Conservation (phyloP, 1,140 invertebrate genomes). For the Paralvinella palmiformis region DNA sequence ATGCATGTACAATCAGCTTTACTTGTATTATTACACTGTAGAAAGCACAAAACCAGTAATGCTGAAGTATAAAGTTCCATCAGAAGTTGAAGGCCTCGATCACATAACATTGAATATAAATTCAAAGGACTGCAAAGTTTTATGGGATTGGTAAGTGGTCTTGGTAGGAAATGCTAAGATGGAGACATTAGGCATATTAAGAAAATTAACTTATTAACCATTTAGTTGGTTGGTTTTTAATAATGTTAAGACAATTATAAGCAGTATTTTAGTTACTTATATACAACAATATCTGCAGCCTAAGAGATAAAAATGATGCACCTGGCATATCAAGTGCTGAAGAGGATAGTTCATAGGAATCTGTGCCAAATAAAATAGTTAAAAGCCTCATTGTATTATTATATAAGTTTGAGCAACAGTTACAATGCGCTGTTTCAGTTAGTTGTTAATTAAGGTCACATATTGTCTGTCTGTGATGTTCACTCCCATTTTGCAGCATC, state of each 20-base stretch:
- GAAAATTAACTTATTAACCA: no score
- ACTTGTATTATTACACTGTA: no score
- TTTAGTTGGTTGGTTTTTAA: no score
- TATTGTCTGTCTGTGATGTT: background rate
- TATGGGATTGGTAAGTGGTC: constrained; percentile 26
- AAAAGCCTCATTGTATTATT: background rate
- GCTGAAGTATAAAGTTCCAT: constrained; percentile 25
- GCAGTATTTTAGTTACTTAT: no score
- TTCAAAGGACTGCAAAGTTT: constrained; percentile 23
- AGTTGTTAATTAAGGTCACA: no score
- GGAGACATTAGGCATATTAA: no score
- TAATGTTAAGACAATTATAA: no score
- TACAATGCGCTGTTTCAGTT: background rate
- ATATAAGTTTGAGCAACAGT: background rate
- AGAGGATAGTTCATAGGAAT: background rate
- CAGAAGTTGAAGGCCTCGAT: constrained; percentile 24
- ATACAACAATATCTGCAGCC: no score
- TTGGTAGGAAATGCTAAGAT: background rate
- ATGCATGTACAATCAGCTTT: no score
- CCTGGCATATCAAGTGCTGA: no score
- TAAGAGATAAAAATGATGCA: no score
- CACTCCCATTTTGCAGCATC: constrained; percentile 1
- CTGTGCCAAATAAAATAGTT: background rate
- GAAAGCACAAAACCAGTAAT: constrained; percentile 24
- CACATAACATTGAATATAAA: constrained; percentile 27